phyloP scores from a whole-genome alignment of 2,113 vertebrate genomes.

The Chrysochloris asiatica region DNA sequence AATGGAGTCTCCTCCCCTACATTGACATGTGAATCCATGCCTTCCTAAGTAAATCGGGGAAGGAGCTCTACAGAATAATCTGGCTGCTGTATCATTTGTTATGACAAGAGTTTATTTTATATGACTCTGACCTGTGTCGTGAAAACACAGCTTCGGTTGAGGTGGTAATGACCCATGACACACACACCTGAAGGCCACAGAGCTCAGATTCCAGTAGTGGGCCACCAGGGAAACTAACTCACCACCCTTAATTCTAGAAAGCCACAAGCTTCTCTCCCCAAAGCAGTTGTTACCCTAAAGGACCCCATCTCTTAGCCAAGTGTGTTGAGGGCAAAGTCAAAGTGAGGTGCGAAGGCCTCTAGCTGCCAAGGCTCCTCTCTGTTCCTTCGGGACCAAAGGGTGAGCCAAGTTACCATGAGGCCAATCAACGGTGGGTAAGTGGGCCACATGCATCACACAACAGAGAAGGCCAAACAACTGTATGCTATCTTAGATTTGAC shows the following conservation, averaged over 20 bases:
- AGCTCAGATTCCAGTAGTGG: neutral
- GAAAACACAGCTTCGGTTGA: slow-evolving; percentile 31
- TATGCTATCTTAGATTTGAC: neutral
- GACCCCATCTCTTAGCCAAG: neutral
- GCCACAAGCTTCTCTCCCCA: neutral
- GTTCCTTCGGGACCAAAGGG: neutral
- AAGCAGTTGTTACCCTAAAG: neutral
- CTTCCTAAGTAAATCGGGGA: neutral
- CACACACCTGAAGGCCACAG: neutral
- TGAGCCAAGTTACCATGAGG: neutral
- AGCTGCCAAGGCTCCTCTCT: neutral
- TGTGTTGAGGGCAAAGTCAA: neutral
- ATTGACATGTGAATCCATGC: neutral
- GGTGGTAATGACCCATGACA: neutral
- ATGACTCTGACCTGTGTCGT: slow-evolving; percentile 47
- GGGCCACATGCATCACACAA: neutral
- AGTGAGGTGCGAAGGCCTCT: rapidly evolving
- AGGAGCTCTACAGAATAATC: slow-evolving; percentile 45
- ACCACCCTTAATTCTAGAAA: slow-evolving; percentile 42
- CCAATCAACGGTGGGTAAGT: neutral
- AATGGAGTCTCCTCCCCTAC: neutral
- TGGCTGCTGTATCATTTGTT: neutral
- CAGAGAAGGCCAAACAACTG: neutral
- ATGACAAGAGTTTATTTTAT: slow-evolving; percentile 47
- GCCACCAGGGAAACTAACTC: slow-evolving; percentile 24